Evolutionary conservation across 64 coral and sea anemone species (phyloP), one percentile per base, ranked within the genome.

Genomic region (Dendrophyllia cribrosa): DNA sequence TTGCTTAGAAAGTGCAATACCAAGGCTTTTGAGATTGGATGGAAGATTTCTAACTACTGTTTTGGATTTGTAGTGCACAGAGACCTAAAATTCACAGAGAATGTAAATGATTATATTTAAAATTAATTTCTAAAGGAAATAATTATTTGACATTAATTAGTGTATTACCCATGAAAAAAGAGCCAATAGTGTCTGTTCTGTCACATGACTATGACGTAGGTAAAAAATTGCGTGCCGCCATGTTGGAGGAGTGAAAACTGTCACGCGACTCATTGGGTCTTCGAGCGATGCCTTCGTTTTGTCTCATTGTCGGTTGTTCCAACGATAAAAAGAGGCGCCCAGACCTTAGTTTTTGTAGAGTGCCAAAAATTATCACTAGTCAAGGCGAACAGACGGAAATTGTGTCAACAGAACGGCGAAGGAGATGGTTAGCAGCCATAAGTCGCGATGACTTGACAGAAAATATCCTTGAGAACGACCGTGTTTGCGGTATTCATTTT

Each of bases 371-470:
- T 75, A 66, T 92, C 13, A 72, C 78, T 21, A 75, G 86, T 58
- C 91, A 93, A 93, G 91, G 91, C 2, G 49, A 87, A 55, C 44
- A 87, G 66, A 93, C 43, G 13, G 82, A 93, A 62, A 77, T 87
- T 78, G 78, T 93, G 58, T 78, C 91, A 4, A 88, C 75, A 7
- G 75, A 94, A 89, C 47, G 92, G 9, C 59, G 78, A 88, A 78
- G 44, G 47, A 7, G 76, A 48, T 94, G 74, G 86, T 13, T 90
- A 15, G 58, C 88, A 1, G 58, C 78, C 86, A 85, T 82, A 52
- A 94, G 86, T 77, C 66, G 47, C 66, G 84, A 82, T 60, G 86
- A 94, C 67, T 68, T 94, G 46, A 88, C 76, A 21, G 92, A 93
- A 21, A 93, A 55, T 24, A 92, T 77, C 20, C 60, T 82, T 4